phyloP scores from a whole-genome alignment of 2,113 vertebrate genomes.

The Hemicordylus capensis region DNA sequence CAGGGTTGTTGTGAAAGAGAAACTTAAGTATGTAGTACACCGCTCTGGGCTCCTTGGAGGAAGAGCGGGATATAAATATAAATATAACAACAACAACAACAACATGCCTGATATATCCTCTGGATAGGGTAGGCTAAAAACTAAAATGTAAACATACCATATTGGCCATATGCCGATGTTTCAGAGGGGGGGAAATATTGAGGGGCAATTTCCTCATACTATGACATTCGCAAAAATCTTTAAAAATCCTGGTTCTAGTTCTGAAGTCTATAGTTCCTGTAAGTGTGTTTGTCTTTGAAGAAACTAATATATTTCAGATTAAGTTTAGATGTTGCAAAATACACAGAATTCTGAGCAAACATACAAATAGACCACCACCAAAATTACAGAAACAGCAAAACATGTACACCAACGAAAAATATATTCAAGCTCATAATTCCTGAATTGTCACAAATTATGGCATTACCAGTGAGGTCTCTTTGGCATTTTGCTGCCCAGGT shows the following conservation, averaged over 20 bases:
- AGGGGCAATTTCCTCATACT: neutral
- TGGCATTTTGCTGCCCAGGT: too few relatives aligned
- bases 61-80: too few relatives aligned
- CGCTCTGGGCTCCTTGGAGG: too few relatives aligned
- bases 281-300: neutral
- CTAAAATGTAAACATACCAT: neutral
- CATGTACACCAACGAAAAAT: neutral
- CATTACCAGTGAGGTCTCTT: neutral
- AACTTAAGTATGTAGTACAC: too few relatives aligned
- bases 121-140: neutral
- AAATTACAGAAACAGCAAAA: neutral
- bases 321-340: neutral
- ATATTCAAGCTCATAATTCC: neutral
- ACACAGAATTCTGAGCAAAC: neutral
- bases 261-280: neutral
- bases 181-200: neutral
- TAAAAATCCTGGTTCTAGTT: neutral
- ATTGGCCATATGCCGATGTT: too few relatives aligned
- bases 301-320: neutral
- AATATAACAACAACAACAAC: too few relatives aligned
- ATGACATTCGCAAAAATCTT: neutral
- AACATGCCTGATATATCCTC: neutral
- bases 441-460: neutral
- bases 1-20: too few relatives aligned
- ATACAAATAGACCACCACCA: neutral